phyloP scores from a whole-genome alignment of 2,113 vertebrate species.

The Hippotragus niger region DNA sequence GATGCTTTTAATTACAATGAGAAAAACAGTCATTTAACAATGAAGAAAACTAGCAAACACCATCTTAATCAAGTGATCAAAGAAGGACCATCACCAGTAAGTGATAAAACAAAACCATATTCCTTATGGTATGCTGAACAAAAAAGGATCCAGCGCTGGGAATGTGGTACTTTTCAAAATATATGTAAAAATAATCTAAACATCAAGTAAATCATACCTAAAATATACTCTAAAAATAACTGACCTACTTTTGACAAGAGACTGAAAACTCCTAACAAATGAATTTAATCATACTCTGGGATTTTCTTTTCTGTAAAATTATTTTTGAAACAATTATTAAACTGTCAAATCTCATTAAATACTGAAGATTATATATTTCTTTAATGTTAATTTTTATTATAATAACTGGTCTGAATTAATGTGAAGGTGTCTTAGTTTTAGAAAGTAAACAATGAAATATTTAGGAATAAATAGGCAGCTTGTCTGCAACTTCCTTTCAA shows the following conservation, averaged over 20 bases:
- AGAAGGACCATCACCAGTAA: neutral
- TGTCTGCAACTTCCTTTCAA: neutral
- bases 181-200: neutral
- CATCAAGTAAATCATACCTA: neutral
- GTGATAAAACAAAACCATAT: neutral
- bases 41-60: neutral
- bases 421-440: neutral
- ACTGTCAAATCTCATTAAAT: neutral
- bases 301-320: neutral
- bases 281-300: neutral
- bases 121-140: neutral
- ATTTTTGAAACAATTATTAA: neutral
- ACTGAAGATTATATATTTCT: neutral
- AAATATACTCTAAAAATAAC: neutral
- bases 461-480: neutral
- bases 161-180: neutral
- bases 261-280: neutral
- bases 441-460: neutral
- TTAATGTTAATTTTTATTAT: neutral
- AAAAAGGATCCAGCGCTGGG: neutral
- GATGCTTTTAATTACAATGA: neutral
- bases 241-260: neutral
- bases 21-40: neutral
- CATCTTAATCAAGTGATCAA: neutral
- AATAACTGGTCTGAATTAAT: neutral